Base-by-base conservation (phyloP, 2,888 invertebrate species). In the Branchipolynoe longqiensis region DNA sequence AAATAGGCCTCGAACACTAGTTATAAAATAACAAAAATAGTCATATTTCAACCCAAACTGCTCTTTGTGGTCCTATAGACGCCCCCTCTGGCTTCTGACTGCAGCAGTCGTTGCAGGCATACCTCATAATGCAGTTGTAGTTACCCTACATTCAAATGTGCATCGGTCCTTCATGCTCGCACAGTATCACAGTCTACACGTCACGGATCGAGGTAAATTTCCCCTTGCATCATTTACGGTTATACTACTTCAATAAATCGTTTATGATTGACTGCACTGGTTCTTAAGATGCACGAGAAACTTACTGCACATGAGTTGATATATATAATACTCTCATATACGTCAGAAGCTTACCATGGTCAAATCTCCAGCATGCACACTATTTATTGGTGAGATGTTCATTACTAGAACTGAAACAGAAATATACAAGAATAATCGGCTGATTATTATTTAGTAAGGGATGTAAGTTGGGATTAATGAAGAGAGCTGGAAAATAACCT, bases 191-290 rank as follows among this genome's bases (percentile, higher is more conserved):
- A 78, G 78, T 41, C 78, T 78, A 54, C 78, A 25, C 40, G 22
- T 78, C 78, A 31, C 54, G 78, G 78, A 41, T 78, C 48, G 78
- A 78, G 41, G 78, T 78, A 33, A 78, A 78, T 54, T 31, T 41
- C 78, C 48, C 54, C 78, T 78, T 78, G 78, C 78, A 48, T 78
- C 78, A 48, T n/a, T 78, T 78, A 78, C 25, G 69, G 69, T 69
- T 69, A 69, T 69, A 38, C 14, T 69, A 69, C 14, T 69, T 69
- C 69, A 69, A 69, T 38, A 69, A 33, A 69, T 18, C 33, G 12
- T 69, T 38, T 69, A 69, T n/a, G 1, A 69, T 69, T 69, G 4
- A 36, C 69, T 36, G 33, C 69, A 69, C 36, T 33, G 22, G 36
- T 36, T 69, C 69, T 33, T 36, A 69, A 18, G 12, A 33, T 69